Evolutionary conservation across 2,797 vertebrate species (phyloP).

Genomic region (Chloroceryle amazona): DNA sequence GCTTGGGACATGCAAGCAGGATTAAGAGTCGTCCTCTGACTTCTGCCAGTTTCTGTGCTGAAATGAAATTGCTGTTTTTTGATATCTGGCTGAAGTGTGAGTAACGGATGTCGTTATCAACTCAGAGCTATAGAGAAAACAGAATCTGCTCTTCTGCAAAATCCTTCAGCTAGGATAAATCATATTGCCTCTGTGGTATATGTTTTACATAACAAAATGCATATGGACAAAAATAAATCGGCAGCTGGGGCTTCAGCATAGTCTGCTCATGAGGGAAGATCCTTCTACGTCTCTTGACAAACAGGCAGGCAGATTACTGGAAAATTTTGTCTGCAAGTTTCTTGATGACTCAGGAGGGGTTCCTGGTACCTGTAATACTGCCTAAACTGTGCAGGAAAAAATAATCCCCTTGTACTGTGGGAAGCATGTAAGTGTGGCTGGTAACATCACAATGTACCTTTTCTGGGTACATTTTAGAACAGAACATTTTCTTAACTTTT

Average conservation of each 20-base stretch:
- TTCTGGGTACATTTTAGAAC: not conserved
- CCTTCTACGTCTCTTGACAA: not conserved
- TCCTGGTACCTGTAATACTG: not conserved
- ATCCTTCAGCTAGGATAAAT: conserved; percentile 13
- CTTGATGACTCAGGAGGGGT: not conserved
- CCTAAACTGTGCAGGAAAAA: not conserved
- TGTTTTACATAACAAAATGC: not conserved
- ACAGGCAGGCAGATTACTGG: not conserved
- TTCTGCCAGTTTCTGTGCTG: not conserved
- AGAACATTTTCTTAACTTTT: not conserved
- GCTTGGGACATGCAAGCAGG: not conserved
- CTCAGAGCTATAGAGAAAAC: not conserved
- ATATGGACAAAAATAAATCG: not conserved
- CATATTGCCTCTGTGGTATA: not conserved
- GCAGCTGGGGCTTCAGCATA: not conserved
- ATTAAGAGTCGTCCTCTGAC: conserved; percentile 8
- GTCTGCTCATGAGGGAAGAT: not conserved
- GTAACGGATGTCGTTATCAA: not conserved
- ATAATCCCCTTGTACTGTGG: not conserved
- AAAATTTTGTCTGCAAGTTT: not conserved
- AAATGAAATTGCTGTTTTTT: conserved; percentile 12
- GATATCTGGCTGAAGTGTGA: not conserved
- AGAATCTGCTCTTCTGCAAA: conserved; percentile 3
- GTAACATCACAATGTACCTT: not conserved
- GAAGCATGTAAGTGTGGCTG: not conserved